These are phyloP conservation scores for Lissocephala sabroskyi DNA, from an alignment of 2,888 invertebrate species.

Conservation along the genomic window DNA sequence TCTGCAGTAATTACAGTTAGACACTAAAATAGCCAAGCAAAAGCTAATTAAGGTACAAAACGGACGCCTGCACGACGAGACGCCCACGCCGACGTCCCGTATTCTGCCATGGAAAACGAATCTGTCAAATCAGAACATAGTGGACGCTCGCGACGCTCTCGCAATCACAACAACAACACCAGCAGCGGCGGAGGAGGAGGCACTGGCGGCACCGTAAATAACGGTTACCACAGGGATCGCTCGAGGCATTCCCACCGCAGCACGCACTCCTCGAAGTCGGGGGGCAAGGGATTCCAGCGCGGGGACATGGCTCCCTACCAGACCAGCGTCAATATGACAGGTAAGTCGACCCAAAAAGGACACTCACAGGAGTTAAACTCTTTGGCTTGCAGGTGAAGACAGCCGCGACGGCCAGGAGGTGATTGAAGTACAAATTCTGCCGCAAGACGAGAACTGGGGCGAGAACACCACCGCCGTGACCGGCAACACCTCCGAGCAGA, in stretches of 20 bases:
- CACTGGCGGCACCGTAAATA: slow-evolving; percentile 73
- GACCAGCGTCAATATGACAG: slow-evolving; percentile 84
- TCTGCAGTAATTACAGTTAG: slow-evolving; percentile 53
- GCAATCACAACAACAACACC: slow-evolving; percentile 74
- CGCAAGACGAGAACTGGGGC: slow-evolving; percentile 99
- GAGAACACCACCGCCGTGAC: slow-evolving; percentile 98
- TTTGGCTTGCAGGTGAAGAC: slow-evolving; percentile 80
- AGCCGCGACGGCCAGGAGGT: slow-evolving; percentile 88
- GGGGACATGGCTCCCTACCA: slow-evolving; percentile 88
- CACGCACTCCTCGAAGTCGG: slow-evolving; percentile 75
- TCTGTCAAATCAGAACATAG: slow-evolving; percentile 94
- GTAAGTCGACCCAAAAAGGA: slow-evolving; percentile 67
- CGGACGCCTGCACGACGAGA: slow-evolving; percentile 5
- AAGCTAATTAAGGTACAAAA: slow-evolving; percentile 30
- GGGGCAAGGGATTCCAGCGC: slow-evolving; percentile 74
- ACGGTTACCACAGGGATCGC: slow-evolving; percentile 75
- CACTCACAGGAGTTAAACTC: too few species aligned
- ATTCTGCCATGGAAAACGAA: slow-evolving; percentile 87
- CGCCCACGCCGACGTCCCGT: slow-evolving; percentile 9
- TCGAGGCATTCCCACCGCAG: slow-evolving; percentile 77
- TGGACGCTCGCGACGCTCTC: slow-evolving; percentile 83
- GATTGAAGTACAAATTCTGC: slow-evolving; percentile 95
- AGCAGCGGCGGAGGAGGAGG: slow-evolving; percentile 40
- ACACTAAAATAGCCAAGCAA: slow-evolving; percentile 43
- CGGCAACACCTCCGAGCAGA: slow-evolving; percentile 96